Evolutionary conservation across 2,888 invertebrate species (phyloP), one percentile per base, ranked within the genome.

Genomic region (Drosophila suboccidentalis): DNA sequence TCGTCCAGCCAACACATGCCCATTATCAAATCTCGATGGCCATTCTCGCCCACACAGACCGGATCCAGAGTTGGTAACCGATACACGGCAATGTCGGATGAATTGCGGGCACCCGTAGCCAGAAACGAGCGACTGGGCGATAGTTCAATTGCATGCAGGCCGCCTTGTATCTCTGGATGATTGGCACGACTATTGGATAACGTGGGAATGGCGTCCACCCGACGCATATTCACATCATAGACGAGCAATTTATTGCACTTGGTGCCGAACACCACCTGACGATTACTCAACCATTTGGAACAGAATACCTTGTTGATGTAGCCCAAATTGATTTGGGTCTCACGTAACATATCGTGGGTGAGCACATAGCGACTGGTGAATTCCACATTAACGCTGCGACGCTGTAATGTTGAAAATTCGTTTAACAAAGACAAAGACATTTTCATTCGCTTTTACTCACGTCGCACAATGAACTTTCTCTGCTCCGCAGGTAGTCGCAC

Each of bases 161-260:
- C 98, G 87, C 97, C 97, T 89, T 97, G 96, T 3, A 91, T 89
- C 58, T 93, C 93, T 4, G 93, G 91, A 83, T 94, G 94, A 89
- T 94, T 93, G 29, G 87, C 85, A 47, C 92, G 91, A 92, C 94
- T 94, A 76, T 95, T 96, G 72, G 96, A 94, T 66, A 98, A 93
- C 1, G 97, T 97, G 11, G 98, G 98, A 91, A 98, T 98, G 75
- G 97, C 96, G 91, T 97, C 97, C 90, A 97, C 94, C 62, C 97
- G 95, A 60, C 97, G 96, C 39, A 97, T 97, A 32, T 96, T 95
- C 13, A 98, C 97, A 93, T 98, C 98, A 92, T 98, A 96, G 36
- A 98, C 98, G 95, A 98, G 96, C 75, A 98, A 93, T 96, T 98
- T 98, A 93, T 98, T 98, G 93, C 99, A 98, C 93, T 99, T 99